Conservation (phyloP, 2,797 vertebrate species). For the Periophthalmus magnuspinnatus region DNA sequence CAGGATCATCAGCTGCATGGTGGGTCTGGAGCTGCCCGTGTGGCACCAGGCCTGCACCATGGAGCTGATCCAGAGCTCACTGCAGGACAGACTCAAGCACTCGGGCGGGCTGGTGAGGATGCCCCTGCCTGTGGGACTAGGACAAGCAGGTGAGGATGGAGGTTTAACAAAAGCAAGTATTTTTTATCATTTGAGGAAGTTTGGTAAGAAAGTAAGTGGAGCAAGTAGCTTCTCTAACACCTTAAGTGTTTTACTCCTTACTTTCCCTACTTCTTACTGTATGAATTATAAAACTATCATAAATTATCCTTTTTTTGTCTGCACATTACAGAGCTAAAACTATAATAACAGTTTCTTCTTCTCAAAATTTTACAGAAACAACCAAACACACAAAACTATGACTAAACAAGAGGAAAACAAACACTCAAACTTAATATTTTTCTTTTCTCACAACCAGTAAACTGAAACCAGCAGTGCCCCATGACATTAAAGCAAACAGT, state of each 20-base stretch:
- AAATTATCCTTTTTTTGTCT: too few relatives aligned
- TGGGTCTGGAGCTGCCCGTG: slow-evolving; percentile 77
- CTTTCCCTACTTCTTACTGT: too few relatives aligned
- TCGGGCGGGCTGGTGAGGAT: slow-evolving; percentile 78
- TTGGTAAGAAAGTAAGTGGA: too few relatives aligned
- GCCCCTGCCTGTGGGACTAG: slow-evolving; percentile 80
- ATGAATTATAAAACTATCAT: too few relatives aligned
- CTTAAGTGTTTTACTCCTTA: too few relatives aligned
- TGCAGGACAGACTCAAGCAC: slow-evolving; percentile 79
- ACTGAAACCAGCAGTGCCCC: too few relatives aligned
- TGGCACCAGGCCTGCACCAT: slow-evolving; percentile 79
- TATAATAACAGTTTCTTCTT: neutral
- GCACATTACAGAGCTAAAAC: neutral
- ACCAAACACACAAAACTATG: neutral
- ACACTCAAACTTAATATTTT: too few relatives aligned
- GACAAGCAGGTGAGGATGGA: slow-evolving; percentile 71
- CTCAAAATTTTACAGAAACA: neutral
- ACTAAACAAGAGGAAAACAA: too few relatives aligned
- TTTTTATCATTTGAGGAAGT: neutral
- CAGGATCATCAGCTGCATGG: slow-evolving; percentile 81
- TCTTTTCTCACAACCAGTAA: too few relatives aligned
- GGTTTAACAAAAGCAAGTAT: neutral
- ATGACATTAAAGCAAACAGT: neutral
- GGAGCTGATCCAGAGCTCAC: slow-evolving; percentile 75
- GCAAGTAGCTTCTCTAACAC: too few relatives aligned